Conservation (phyloP, 2,888 invertebrate species). For the Cryptocheilus praepositus region DNA sequence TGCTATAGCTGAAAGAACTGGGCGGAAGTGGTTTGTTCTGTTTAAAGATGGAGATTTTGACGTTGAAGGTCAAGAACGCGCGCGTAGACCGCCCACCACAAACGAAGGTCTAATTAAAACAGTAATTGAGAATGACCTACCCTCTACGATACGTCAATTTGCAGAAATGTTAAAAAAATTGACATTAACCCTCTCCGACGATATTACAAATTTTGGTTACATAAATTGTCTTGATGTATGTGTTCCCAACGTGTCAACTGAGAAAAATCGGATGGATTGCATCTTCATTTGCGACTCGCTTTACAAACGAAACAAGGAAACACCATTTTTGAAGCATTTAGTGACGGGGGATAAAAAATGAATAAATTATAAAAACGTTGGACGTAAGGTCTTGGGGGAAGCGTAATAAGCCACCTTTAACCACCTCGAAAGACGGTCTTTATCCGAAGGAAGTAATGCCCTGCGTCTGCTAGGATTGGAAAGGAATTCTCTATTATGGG, state of each 20-base stretch:
- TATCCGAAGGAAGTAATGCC: slow-evolving; percentile 27
- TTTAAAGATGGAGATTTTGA: too few relatives aligned
- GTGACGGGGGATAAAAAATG: slow-evolving; percentile 25
- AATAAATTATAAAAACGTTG: slow-evolving; percentile 25
- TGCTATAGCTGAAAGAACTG: too few relatives aligned
- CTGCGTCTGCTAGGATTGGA: slow-evolving; percentile 19
- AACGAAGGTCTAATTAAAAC: neutral
- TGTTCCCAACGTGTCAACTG: slow-evolving; percentile 8
- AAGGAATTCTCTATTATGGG: slow-evolving; percentile 22
- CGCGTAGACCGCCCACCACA: neutral
- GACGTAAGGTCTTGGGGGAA: slow-evolving; percentile 22
- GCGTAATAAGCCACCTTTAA: slow-evolving; percentile 27
- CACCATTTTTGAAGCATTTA: slow-evolving; percentile 17
- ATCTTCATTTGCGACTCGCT: too few relatives aligned
- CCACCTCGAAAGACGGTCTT: slow-evolving; percentile 34
- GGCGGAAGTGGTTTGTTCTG: too few relatives aligned
- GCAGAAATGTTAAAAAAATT: slow-evolving; percentile 16
- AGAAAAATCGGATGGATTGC: too few relatives aligned
- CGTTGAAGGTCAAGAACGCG: too few relatives aligned
- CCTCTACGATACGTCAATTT: too few relatives aligned
- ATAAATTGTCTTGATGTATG: slow-evolving; percentile 14
- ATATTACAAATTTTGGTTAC: slow-evolving; percentile 17
- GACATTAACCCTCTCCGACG: too few relatives aligned
- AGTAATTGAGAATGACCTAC: too few relatives aligned
- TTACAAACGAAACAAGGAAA: slow-evolving; percentile 18